phyloP scores from a whole-genome alignment of 2,888 invertebrate genomes.

The Barypeithes pellucidus region DNA sequence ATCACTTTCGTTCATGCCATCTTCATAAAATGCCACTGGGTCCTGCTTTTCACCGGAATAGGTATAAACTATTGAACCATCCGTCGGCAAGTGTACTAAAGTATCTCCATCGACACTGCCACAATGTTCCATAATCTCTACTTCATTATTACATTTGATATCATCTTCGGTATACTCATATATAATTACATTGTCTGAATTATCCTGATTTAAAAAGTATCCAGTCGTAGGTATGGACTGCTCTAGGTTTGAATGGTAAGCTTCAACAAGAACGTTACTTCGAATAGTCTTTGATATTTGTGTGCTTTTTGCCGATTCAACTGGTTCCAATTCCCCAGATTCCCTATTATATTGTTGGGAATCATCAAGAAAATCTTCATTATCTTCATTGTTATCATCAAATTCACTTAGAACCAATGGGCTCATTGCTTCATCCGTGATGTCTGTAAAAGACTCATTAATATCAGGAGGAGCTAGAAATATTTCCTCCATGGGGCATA shows the following conservation, averaged over 20 bases:
- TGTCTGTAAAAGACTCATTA: conserved; percentile 20
- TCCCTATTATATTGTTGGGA: conserved; percentile 23
- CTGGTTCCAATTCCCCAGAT: conserved; percentile 29
- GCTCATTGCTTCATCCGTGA: conserved; percentile 16
- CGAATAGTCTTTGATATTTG: not conserved
- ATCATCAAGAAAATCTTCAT: conserved; percentile 21
- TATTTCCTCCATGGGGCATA: conserved; percentile 30
- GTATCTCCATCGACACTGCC: not conserved
- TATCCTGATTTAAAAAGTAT: not conserved
- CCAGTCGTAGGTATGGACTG: not conserved
- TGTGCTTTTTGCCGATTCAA: not conserved
- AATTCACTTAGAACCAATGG: conserved; percentile 26
- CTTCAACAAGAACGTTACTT: conserved; percentile 10
- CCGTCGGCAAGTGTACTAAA: not conserved
- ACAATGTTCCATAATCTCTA: not conserved
- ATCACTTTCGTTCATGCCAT: conserved; percentile 22
- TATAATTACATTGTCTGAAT: conserved; percentile 3
- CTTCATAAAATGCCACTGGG: conserved; percentile 20
- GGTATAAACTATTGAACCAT: conserved; percentile 10
- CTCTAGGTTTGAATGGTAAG: not conserved
- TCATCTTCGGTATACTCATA: conserved; percentile 23
- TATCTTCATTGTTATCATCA: conserved; percentile 27
- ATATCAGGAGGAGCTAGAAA: conserved; percentile 20
- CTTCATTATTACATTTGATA: conserved; percentile 8
- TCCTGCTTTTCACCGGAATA: not conserved